These are phyloP conservation scores for Caenorhabditis briggsae DNA, from an alignment of 1,140 invertebrate genomes.

Conservation along the genomic window DNA sequence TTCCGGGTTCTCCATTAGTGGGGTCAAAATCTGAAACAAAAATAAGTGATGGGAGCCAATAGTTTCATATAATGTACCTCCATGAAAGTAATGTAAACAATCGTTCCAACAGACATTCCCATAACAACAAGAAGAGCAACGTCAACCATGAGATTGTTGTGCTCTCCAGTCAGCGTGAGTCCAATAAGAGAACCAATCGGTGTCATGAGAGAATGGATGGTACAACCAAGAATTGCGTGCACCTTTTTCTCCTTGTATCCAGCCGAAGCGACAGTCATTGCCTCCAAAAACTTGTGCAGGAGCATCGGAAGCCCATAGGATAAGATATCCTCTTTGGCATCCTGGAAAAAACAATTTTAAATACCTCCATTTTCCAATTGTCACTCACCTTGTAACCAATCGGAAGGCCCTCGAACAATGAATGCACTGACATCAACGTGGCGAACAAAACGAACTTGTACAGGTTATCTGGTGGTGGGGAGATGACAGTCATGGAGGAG, in stretches of 20 bases:
- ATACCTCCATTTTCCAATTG: background rate
- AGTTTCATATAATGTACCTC: background rate
- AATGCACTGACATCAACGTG: background rate
- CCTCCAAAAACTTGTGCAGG: background rate
- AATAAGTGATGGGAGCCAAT: background rate
- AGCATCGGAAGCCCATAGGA: background rate
- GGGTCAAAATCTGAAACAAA: too few species aligned
- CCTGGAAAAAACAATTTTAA: background rate
- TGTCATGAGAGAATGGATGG: background rate
- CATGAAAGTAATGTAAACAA: background rate
- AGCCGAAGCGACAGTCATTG: background rate
- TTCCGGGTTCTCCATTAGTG: too few species aligned
- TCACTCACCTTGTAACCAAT: background rate
- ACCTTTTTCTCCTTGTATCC: background rate
- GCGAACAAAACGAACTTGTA: background rate
- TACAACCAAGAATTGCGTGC: background rate
- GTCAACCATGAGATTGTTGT: background rate
- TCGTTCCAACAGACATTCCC: background rate
- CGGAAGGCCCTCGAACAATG: background rate
- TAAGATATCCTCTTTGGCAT: background rate
- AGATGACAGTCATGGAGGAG: background rate
- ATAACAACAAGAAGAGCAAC: background rate
- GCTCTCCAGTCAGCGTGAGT: background rate
- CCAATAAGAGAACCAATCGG: background rate
- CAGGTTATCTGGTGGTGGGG: background rate